phyloP scores from a whole-genome alignment of 2,113 vertebrate genomes.

The Microtus oregoni region DNA sequence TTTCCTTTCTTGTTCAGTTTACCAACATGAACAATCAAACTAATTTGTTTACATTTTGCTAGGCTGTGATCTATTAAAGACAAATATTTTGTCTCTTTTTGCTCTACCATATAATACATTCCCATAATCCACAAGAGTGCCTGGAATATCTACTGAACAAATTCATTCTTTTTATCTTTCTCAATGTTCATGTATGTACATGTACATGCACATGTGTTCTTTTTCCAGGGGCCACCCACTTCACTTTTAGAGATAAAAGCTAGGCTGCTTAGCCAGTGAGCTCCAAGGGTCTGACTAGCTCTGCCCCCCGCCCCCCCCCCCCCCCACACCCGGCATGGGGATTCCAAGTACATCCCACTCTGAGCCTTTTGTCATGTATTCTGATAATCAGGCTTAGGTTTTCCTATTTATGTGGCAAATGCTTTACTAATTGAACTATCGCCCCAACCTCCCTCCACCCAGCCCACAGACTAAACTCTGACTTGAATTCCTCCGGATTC shows the following conservation, averaged over 20 bases:
- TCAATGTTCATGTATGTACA: not conserved
- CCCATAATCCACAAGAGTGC: not conserved
- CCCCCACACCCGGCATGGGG: no score
- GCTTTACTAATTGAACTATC: not conserved
- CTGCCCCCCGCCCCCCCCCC: no score
- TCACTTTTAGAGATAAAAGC: not conserved
- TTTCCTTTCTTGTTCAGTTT: not conserved
- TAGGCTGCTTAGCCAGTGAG: not conserved
- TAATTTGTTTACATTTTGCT: not conserved
- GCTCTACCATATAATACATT: not conserved
- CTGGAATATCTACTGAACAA: not conserved
- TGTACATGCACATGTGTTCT: not conserved
- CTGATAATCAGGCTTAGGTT: not conserved
- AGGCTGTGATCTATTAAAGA: not conserved
- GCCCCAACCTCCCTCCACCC: not conserved
- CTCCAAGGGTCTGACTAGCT: not conserved
- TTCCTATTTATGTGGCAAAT: fast-evolving
- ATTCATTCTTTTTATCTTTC: not conserved
- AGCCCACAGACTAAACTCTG: not conserved
- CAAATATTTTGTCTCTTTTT: not conserved
- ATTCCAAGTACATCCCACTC: not conserved
- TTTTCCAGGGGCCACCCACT: not conserved
- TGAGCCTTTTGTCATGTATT: not conserved
- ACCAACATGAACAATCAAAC: not conserved
- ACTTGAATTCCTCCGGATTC: not conserved